phyloP scores from a whole-genome alignment of 2,797 vertebrate genomes.

The Syngnathus acus region DNA sequence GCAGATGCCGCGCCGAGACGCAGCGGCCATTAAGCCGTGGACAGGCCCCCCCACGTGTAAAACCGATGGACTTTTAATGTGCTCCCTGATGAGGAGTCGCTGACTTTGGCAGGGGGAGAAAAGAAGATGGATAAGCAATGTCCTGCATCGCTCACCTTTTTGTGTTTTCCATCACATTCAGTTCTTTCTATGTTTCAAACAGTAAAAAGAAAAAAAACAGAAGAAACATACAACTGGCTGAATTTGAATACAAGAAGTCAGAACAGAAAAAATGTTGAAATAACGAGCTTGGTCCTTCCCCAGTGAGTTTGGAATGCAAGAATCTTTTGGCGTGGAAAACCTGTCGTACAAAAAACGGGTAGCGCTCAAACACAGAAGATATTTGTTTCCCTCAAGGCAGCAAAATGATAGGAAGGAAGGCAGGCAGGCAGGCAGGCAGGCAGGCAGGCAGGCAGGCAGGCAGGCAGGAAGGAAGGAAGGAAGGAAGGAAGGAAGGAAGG shows the following conservation, averaged over 20 bases:
- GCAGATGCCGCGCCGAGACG: slow-evolving; percentile 37
- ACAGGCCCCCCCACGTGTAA: slow-evolving; percentile 17
- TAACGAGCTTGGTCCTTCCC: not conserved
- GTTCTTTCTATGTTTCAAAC: no score
- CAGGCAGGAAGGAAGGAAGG: no score
- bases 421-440: no score
- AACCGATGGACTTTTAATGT: slow-evolving; percentile 65
- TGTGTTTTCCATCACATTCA: no score
- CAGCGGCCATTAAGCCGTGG: slow-evolving; percentile 11
- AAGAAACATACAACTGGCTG: no score
- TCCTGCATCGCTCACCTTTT: slow-evolving; percentile 10
- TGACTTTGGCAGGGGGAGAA: slow-evolving; percentile 43
- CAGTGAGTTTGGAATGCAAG: not conserved
- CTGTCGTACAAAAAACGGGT: not conserved
- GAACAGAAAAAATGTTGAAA: not conserved
- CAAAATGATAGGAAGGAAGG: not conserved
- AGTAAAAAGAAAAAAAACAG: no score
- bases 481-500: no score
- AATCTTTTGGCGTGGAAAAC: not conserved
- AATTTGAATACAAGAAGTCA: not conserved
- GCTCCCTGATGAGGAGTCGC: slow-evolving; percentile 60
- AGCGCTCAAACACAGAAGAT: not conserved
- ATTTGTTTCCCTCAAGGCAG: not conserved
- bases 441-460: no score
- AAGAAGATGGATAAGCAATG: slow-evolving; percentile 35